Conservation (phyloP, 53 echinoderm and acorn worm genomes). For the Echinarachnius parma region DNA sequence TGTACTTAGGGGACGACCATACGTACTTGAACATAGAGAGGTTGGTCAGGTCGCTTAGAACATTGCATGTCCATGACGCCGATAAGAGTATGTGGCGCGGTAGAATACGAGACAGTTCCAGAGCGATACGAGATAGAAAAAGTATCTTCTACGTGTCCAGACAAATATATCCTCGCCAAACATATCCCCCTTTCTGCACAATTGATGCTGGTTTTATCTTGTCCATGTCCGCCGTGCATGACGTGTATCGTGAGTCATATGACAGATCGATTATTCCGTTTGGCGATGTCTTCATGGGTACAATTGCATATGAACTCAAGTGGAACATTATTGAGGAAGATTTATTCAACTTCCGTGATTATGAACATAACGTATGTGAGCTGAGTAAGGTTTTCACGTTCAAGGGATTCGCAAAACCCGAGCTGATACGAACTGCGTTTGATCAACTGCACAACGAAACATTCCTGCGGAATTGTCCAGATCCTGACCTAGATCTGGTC, state of each 20-base stretch:
- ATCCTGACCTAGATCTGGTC: slow-evolving; percentile 76
- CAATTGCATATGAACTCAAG: slow-evolving; percentile 59
- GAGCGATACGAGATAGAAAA: slow-evolving; percentile 46
- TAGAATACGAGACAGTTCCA: slow-evolving; percentile 45
- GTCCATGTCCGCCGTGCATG: slow-evolving; percentile 54
- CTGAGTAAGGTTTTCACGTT: slow-evolving; percentile 66
- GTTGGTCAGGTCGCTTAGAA: slow-evolving; percentile 58
- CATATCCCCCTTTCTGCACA: slow-evolving; percentile 77
- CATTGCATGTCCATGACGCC: slow-evolving; percentile 41
- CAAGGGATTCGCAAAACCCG: slow-evolving; percentile 54
- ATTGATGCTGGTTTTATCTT: slow-evolving; percentile 74
- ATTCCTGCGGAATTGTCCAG: slow-evolving; percentile 72
- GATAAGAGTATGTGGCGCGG: slow-evolving; percentile 71
- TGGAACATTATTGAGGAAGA: slow-evolving; percentile 59
- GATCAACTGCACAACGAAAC: slow-evolving; percentile 56
- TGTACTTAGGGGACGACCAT: slow-evolving; percentile 76
- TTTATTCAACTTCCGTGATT: slow-evolving; percentile 55
- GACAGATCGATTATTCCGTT: slow-evolving; percentile 59
- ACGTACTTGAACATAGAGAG: slow-evolving; percentile 66
- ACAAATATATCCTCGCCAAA: slow-evolving; percentile 18
- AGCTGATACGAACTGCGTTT: slow-evolving; percentile 51
- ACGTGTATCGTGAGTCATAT: slow-evolving; percentile 44
- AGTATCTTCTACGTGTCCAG: slow-evolving; percentile 70
- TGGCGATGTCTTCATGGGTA: slow-evolving; percentile 69
- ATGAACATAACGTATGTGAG: slow-evolving; percentile 59